phyloP scores from a whole-genome alignment of 30 jellyfish, hydroid and myxozoan genomes.

The Aurelia aurita complex sp. Pacific region DNA sequence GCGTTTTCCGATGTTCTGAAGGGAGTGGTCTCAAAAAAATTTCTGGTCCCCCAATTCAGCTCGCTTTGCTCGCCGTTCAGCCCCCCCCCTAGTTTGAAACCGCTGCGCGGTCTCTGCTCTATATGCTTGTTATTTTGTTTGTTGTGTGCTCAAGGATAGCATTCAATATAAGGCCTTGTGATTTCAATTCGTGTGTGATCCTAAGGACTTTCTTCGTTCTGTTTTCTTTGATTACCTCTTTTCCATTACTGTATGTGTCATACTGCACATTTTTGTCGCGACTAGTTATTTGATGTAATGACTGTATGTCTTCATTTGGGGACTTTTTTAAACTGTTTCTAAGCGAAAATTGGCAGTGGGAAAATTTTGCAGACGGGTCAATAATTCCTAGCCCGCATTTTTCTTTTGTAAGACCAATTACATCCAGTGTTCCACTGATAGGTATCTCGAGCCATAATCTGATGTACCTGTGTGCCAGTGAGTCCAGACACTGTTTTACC shows the following conservation, averaged over 20 bases:
- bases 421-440: constrained; percentile 34
- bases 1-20: too few relatives aligned
- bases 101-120: too few relatives aligned
- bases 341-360: too few relatives aligned
- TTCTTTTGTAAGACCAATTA: neutral
- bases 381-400: neutral
- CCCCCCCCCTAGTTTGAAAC: too few relatives aligned
- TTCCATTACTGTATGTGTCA: constrained; percentile 21
- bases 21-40: too few relatives aligned
- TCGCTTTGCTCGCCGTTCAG: too few relatives aligned
- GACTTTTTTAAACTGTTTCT: too few relatives aligned
- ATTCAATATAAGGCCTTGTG: constrained; percentile 30
- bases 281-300: neutral
- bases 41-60: too few relatives aligned
- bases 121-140: too few relatives aligned
- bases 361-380: too few relatives aligned
- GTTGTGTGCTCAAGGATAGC: neutral
- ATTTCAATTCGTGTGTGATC: constrained; percentile 14
- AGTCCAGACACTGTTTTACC: constrained; percentile 14
- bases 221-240: constrained; percentile 19
- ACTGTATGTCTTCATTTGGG: too few relatives aligned
- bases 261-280: constrained; percentile 23
- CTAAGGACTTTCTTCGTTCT: neutral
- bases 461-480: constrained; percentile 12
- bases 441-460: constrained; percentile 29